These are phyloP conservation scores for Sander vitreus DNA, from an alignment of 2,113 vertebrate genomes.

Conservation along the genomic window DNA sequence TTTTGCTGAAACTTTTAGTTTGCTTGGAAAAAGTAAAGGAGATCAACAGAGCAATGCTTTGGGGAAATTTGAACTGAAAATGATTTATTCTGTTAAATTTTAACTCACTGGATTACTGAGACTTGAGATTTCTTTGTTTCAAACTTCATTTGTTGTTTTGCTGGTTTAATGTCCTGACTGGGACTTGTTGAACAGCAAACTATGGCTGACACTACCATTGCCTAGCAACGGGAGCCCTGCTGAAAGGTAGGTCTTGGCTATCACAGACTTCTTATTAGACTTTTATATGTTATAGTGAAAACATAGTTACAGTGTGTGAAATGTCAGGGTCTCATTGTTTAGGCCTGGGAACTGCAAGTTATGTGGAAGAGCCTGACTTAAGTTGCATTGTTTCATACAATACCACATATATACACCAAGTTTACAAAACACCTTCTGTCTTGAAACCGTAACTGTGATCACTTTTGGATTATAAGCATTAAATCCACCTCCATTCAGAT, in stretches of 20 bases:
- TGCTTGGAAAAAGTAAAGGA: not conserved
- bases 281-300: not conserved
- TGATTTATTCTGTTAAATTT: not conserved
- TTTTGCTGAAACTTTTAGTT: constrained; percentile 14
- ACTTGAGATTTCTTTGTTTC: not conserved
- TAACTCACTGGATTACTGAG: not conserved
- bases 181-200: constrained; percentile 20
- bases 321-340: constrained; percentile 1
- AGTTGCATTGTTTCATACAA: constrained; percentile 6
- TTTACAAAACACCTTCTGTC: constrained; percentile 40
- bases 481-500: not conserved
- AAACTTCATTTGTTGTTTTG: constrained; percentile 14
- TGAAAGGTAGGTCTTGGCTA: constrained; percentile 46
- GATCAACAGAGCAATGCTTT: not conserved
- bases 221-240: constrained; percentile 36
- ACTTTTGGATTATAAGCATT: not conserved
- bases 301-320: constrained; percentile 6
- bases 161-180: not conserved
- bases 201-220: constrained; percentile 42
- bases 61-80: constrained; percentile 4
- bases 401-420: not conserved
- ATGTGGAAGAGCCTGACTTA: not conserved
- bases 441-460: not conserved
- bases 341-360: not conserved
- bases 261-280: not conserved